phyloP scores from a whole-genome alignment of 2,113 vertebrate species.

The Ochotona curzoniae region DNA sequence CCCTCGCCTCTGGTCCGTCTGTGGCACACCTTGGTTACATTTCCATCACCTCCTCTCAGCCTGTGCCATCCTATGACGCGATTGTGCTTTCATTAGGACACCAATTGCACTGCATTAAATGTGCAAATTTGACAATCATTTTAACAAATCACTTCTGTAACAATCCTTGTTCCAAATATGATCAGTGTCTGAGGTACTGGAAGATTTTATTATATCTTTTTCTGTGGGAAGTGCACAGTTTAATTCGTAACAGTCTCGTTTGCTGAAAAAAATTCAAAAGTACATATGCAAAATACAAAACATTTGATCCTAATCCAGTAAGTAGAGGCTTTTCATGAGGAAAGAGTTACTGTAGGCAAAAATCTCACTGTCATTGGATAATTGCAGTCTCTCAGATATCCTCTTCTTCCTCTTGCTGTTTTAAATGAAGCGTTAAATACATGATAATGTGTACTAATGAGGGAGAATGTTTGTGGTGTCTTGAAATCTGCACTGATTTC shows the following conservation, averaged over 20 bases:
- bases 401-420: background rate
- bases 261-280: background rate
- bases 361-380: background rate
- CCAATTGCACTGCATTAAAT: background rate
- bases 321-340: background rate
- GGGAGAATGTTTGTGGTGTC: background rate
- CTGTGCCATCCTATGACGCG: rapidly evolving
- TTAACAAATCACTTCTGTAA: background rate
- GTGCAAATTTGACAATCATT: background rate
- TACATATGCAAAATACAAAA: background rate
- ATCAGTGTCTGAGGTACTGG: background rate
- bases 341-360: background rate
- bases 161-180: background rate
- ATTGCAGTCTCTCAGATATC: background rate
- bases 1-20: background rate
- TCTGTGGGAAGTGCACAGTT: background rate
- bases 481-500: background rate
- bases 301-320: background rate
- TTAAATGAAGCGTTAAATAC: background rate
- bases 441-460: background rate
- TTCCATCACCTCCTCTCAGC: background rate
- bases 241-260: background rate
- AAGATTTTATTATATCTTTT: background rate
- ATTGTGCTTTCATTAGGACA: background rate
- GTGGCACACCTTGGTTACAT: background rate